Evolutionary conservation across 2,113 vertebrate genomes (phyloP).

Genomic region (Epinephelus lanceolatus): DNA sequence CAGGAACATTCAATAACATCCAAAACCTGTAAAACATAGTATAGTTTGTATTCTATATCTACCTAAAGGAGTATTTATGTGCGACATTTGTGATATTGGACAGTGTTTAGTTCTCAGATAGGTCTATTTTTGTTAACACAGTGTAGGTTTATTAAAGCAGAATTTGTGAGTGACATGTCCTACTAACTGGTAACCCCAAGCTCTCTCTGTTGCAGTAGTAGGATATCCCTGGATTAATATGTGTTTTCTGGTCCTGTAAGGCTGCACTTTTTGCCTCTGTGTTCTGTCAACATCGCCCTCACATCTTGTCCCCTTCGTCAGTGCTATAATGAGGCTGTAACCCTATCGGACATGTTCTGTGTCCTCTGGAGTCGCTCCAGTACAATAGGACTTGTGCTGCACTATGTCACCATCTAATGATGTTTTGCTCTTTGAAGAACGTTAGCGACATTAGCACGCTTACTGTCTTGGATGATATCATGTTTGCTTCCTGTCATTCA

Average conservation of each 20-base stretch:
- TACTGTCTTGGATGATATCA: neutral
- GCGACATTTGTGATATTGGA: too few relatives aligned
- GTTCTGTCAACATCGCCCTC: neutral
- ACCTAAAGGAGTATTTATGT: too few relatives aligned
- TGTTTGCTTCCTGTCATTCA: slow-evolving; percentile 10
- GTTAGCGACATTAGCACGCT: neutral
- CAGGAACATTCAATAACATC: too few relatives aligned
- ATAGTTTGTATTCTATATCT: too few relatives aligned
- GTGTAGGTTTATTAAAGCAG: too few relatives aligned
- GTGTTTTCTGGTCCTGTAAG: neutral
- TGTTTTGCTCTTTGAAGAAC: slow-evolving; percentile 24
- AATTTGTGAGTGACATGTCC: neutral
- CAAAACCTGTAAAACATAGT: too few relatives aligned
- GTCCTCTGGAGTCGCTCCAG: slow-evolving; percentile 30
- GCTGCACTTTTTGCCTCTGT: slow-evolving; percentile 17
- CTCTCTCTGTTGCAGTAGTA: neutral
- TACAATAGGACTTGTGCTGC: slow-evolving; percentile 26
- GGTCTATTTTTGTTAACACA: too few relatives aligned
- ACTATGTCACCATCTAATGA: slow-evolving; percentile 24
- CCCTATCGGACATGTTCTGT: slow-evolving; percentile 28
- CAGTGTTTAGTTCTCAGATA: too few relatives aligned
- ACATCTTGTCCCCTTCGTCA: neutral
- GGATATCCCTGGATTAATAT: neutral
- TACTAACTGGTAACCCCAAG: neutral
- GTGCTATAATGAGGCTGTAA: slow-evolving; percentile 54